Conservation (phyloP, 2,888 invertebrate species). For the Chloromyia formosa region DNA sequence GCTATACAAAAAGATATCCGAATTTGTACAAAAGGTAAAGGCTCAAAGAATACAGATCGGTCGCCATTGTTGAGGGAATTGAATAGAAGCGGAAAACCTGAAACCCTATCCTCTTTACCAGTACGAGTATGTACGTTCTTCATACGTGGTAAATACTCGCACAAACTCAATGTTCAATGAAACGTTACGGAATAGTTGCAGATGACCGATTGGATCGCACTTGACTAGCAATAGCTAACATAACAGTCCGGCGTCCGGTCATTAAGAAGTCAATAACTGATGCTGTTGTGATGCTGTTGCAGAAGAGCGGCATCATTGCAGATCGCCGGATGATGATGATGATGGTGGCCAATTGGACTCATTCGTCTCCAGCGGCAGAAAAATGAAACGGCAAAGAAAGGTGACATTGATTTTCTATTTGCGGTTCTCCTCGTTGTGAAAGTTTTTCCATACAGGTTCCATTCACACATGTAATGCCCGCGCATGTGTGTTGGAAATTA, state of each 20-base stretch:
- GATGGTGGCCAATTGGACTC: background rate
- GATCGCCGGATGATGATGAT: background rate
- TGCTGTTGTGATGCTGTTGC: background rate
- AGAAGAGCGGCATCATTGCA: background rate
- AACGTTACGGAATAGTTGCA: conserved; percentile 23
- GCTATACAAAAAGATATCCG: background rate
- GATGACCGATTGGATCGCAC: conserved; percentile 27
- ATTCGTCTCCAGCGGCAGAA: conserved; percentile 1
- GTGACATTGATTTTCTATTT: conserved; percentile 43
- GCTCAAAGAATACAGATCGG: background rate
- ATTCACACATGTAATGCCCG: conserved; percentile 11
- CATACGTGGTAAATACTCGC: background rate
- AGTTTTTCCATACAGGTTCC: conserved; percentile 37
- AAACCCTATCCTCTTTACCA: background rate
- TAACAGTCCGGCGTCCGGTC: conserved; percentile 34
- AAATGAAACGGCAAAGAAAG: conserved; percentile 18
- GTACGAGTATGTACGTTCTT: too few relatives aligned
- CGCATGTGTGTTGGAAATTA: background rate
- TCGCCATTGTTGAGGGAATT: background rate
- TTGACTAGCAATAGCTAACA: conserved; percentile 5
- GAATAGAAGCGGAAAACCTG: background rate
- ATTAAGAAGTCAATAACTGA: conserved; percentile 29
- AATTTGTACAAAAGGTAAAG: background rate
- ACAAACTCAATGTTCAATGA: conserved; percentile 23
- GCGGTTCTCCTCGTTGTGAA: conserved; percentile 29